Conservation (phyloP, 2,797 vertebrate species). For the Arremon brunneinucha region DNA sequence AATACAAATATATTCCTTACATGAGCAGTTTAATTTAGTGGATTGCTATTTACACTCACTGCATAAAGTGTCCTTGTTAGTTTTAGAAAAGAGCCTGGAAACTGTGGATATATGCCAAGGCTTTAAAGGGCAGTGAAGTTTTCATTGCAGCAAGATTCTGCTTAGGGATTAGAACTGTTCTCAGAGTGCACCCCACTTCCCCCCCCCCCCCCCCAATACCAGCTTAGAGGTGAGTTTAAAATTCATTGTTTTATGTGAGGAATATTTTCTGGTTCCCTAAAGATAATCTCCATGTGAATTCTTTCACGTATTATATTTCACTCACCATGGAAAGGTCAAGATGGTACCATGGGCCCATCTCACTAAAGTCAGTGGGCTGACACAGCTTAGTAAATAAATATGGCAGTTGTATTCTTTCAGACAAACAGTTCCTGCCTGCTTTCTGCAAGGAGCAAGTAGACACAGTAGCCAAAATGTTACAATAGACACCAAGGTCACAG, state of each 20-base stretch:
- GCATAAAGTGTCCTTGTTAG: slow-evolving; percentile 8
- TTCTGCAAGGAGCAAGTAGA: neutral
- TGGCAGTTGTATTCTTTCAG: neutral
- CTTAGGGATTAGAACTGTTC: neutral
- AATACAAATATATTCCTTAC: neutral
- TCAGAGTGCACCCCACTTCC: neutral
- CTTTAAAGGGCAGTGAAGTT: slow-evolving; percentile 46
- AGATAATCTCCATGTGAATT: neutral
- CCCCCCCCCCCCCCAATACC: neutral
- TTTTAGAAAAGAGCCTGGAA: slow-evolving; percentile 14
- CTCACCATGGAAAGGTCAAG: neutral
- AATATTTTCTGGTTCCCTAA: neutral
- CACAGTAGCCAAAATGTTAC: neutral
- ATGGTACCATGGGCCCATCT: neutral
- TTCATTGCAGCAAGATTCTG: neutral
- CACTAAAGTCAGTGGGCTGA: neutral
- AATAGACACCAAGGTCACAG: neutral
- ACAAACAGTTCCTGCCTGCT: neutral
- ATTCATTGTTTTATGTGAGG: neutral
- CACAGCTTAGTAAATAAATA: neutral
- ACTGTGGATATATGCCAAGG: slow-evolving; percentile 5
- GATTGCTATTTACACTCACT: neutral
- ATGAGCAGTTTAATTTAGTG: neutral
- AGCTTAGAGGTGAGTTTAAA: neutral
- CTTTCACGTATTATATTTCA: neutral